Evolutionary conservation across 2,888 invertebrate genomes (phyloP).

Genomic region (Silvanus unidentatus): DNA sequence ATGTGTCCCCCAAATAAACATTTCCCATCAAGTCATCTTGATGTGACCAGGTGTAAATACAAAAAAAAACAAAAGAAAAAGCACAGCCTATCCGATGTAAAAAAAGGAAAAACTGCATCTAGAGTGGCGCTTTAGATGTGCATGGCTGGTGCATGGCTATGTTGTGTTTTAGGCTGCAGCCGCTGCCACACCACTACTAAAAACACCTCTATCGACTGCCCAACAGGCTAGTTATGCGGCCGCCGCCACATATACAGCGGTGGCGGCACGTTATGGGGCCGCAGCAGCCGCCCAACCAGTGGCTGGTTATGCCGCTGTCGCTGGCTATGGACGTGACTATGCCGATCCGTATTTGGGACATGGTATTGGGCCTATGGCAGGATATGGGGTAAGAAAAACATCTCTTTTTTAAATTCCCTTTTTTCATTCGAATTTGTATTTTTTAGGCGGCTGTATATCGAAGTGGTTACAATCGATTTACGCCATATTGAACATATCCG

Average conservation of each 20-base stretch:
- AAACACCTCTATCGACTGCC: slow-evolving; percentile 76
- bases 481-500: slow-evolving; percentile 72
- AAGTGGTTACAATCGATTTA: slow-evolving; percentile 91
- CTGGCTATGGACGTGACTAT: slow-evolving; percentile 82
- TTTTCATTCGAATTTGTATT: slow-evolving; percentile 18
- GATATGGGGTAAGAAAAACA: slow-evolving; percentile 89
- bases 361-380: slow-evolving; percentile 93
- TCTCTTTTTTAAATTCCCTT: too few relatives aligned
- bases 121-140: slow-evolving; percentile 39
- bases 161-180: slow-evolving; percentile 52
- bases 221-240: slow-evolving; percentile 85
- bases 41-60: too few relatives aligned
- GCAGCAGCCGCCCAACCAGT: slow-evolving; percentile 70
- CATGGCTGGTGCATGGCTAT: slow-evolving; percentile 43
- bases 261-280: slow-evolving; percentile 77
- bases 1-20: too few relatives aligned
- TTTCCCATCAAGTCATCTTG: too few relatives aligned
- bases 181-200: slow-evolving; percentile 72
- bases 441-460: slow-evolving; percentile 86
- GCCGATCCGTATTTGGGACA: slow-evolving; percentile 93
- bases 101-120: slow-evolving; percentile 10
- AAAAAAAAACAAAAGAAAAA: slow-evolving; percentile 3
- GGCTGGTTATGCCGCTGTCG: slow-evolving; percentile 67
- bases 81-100: slow-evolving; percentile 19
- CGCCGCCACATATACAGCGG: slow-evolving; percentile 77